Evolutionary conservation across 2,888 invertebrate species (phyloP), one percentile per base, ranked within the genome.

Genomic region (Chrysolina americana): DNA sequence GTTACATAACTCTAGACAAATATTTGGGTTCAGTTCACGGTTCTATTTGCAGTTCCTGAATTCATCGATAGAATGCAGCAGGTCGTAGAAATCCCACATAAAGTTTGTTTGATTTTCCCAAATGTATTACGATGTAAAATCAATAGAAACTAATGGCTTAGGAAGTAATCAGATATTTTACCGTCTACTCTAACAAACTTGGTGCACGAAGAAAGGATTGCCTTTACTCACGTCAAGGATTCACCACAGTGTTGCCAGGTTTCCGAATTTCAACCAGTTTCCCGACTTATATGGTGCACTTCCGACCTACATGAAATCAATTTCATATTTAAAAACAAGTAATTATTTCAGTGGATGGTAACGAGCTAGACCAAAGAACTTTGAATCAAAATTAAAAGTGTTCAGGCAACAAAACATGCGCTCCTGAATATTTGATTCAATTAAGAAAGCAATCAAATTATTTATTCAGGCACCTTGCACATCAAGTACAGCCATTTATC

Each of bases 81-180:
- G 2, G 36, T 10, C 50, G 36, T 66, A 50, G 36, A 44, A 66
- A 66, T 21, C 13, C 28, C 28, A 66, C 36, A 68, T 70, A 68
- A 47, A 48, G 65, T 66, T 73, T 73, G 68, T 77, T 76, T 76
- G 74, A 71, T 66, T 77, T 75, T 75, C 77, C 75, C 73, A 71
- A 77, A 77, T 68, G 59, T 44, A 62, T 17, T 63, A 65, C 53
- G 65, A 74, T 70, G 70, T 28, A 73, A 75, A 70, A 73, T 73
- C 75, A 75, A 75, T 76, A 78, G 73, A 68, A 70, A 73, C 56
- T 71, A 74, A 71, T 74, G 65, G 70, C 50, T 68, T 77, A 83
- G 81, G 83, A 84, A 84, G 85, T 83, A 84, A 83, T 28, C 73
- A 56, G 44, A 59, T 59, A 41, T 68, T 68, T 50, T 59, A 41